Base-by-base conservation (phyloP, 2,113 vertebrate genomes). In the Ophthalmolycus amberensis region DNA sequence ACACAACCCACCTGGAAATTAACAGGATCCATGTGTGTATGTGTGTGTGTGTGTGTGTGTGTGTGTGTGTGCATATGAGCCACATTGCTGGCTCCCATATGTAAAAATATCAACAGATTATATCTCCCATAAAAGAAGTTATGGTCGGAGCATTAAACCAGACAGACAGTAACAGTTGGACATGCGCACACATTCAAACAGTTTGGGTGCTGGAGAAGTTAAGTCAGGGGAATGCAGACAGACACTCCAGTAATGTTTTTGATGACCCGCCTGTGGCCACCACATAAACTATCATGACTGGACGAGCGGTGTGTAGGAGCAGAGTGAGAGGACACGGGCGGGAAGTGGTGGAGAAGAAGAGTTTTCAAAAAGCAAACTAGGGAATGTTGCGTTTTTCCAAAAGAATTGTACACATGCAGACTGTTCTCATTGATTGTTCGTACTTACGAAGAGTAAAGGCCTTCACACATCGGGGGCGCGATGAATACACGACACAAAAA, bases 1-100 rank as follows among this genome's bases (percentile, higher is more conserved):
- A 89, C 72, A 67, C 27, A 67, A 25, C 40, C 78, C 83, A 89
- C 87, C 85, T 94, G 90, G 79, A 88, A 86, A 80, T 85, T 89
- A 93, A 92, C 75, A 77, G 54, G 60, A 71, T 86, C 87, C 90
- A 87, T 88, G 83, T 92, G 93, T 90, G 56, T 74, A 50, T 64
- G 77, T 83, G 59, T 85, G 64, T 87, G 83, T 91, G 77, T 83
- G 59, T 85, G 64, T 87, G 83, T 91, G 93, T 89, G 54, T 80
- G 58, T 58, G 80, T 85, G 64, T 59, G 38, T 77, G 72, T 34
- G 66, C 4, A 44, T 22, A 2, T 6, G 50, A 70, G 56, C 32
- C 52, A 75, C 73, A 79, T 62, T 69, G 63, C 40, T 20, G 5
- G 76, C 63, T 71, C 27, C 16, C 40, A 29, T 71, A 42, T 66